Base-by-base conservation (phyloP, 2,888 invertebrate species). In the Salticus scenicus region DNA sequence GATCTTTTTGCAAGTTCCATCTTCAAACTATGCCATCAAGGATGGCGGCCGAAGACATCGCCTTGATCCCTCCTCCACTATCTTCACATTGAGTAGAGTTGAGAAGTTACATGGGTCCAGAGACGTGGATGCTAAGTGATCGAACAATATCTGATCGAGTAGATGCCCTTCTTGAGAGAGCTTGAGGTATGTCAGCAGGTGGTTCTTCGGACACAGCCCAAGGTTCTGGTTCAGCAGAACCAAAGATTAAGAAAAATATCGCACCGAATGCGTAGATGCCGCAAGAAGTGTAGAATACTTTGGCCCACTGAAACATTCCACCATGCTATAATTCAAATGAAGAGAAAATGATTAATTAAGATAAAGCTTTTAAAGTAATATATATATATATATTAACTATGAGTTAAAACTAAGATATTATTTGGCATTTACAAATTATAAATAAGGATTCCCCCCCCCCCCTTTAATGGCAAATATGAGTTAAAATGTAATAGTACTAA, bases 251-350 rank as follows among this genome's bases (percentile, higher is more conserved):
- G 82, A 90, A 90, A 42, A 89, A 82, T 0, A 90, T 1, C 8
- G 89, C 89, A 20, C 90, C 90, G 37, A 89, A 91, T 88, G 91
- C 90, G 51, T 92, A 87, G 70, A 92, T 88, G 7, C 90, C 90
- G 17, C 91, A 89, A 0, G 91, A 91, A 66, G 91, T 89, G 87
- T 90, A 91, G 88, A 92, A 92, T 89, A 92, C 90, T 0, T 91
- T 87, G 47, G 86, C 71, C 89, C 89, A 89, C 66, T 87, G 85
- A 24, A 78, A 47, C 78, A 87, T 83, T 27, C 87, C 87, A 4
- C 87, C 83, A 10, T 87, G 87, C 87, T 87, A 28, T 0, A 24
- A 57, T 4, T 4, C 4, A 2, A 12, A 57, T 5, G 17, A 47
- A 14, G 17, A 12, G 17, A 47, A 47, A 47, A 47, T 37, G 37